phyloP scores from a whole-genome alignment of 2,113 vertebrate species.

The Xenopus laevis region DNA sequence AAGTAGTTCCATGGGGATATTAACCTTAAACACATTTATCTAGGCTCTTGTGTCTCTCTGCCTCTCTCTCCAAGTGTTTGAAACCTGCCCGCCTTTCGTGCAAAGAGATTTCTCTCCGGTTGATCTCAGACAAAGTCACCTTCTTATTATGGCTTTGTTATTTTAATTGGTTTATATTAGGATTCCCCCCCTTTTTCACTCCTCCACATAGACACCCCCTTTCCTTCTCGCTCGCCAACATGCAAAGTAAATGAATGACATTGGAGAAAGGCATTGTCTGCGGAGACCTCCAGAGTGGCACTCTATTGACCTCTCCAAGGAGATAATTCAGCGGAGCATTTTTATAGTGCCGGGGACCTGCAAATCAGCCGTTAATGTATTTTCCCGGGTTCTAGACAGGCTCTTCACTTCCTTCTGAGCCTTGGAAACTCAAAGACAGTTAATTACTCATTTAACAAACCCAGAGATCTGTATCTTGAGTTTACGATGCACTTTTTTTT shows the following conservation, averaged over 20 bases:
- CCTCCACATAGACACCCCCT: slow-evolving; percentile 9
- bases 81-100: slow-evolving; percentile 36
- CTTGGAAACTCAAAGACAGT: background rate
- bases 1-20: background rate
- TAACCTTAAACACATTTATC: background rate
- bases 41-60: slow-evolving; percentile 6
- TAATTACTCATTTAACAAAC: background rate
- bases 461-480: background rate
- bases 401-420: background rate
- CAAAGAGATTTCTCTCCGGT: slow-evolving; percentile 36
- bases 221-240: background rate
- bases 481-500: background rate
- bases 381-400: background rate
- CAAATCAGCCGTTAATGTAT: background rate
- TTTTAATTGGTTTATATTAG: slow-evolving; percentile 46
- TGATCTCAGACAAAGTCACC: slow-evolving; percentile 44
- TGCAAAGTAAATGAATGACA: slow-evolving; percentile 34
- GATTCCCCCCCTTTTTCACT: slow-evolving; percentile 15
- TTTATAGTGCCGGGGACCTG: slow-evolving; percentile 7
- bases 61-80: slow-evolving; percentile 21
- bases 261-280: slow-evolving; percentile 26
- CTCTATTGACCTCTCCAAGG: slow-evolving; percentile 8
- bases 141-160: slow-evolving; percentile 44
- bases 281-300: slow-evolving; percentile 6
- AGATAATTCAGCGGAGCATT: background rate